A percentile compares a stretch with the other conserved stretches of the same genome.
Conservation (phyloP, 1,140 invertebrate species). For the Megathymus violae region DNA sequence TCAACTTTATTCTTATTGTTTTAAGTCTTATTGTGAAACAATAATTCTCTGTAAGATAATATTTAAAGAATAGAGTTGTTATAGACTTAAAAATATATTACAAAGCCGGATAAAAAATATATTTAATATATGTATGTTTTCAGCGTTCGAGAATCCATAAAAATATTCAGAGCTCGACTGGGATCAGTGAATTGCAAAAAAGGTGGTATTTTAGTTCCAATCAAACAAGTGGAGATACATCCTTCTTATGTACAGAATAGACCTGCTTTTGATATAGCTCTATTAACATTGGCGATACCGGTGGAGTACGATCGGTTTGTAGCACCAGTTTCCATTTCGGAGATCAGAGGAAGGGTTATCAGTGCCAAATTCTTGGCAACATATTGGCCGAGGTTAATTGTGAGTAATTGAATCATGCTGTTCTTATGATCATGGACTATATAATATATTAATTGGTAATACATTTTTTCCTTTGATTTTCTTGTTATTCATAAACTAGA, state of each 20-base stretch:
- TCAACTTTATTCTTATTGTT: too few species aligned
- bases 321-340: conserved; percentile 53
- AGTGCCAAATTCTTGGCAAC: conserved; percentile 60
- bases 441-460: too few species aligned
- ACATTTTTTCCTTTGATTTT: too few species aligned
- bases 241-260: conserved; percentile 51
- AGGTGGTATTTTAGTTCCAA: conserved; percentile 56
- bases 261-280: conserved; percentile 56
- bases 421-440: too few species aligned
- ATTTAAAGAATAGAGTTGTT: too few species aligned
- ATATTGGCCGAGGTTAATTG: conserved; percentile 71
- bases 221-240: conserved; percentile 61
- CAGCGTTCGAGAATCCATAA: conserved; percentile 66
- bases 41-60: too few species aligned
- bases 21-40: too few species aligned
- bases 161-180: conserved; percentile 57
- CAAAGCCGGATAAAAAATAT: too few species aligned
- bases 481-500: too few species aligned
- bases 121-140: conserved; percentile 23
- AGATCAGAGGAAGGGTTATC: conserved; percentile 44
- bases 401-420: conserved; percentile 47
- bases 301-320: conserved; percentile 43
- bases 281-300: conserved; percentile 48
- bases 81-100: too few species aligned
- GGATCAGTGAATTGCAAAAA: conserved; percentile 69